Percentiles rank a stretch among this genome's conserved stretches.
These are phyloP conservation scores for Pyrocephalus nanus DNA, from an alignment of 2,797 vertebrate species.

Conservation along the genomic window DNA sequence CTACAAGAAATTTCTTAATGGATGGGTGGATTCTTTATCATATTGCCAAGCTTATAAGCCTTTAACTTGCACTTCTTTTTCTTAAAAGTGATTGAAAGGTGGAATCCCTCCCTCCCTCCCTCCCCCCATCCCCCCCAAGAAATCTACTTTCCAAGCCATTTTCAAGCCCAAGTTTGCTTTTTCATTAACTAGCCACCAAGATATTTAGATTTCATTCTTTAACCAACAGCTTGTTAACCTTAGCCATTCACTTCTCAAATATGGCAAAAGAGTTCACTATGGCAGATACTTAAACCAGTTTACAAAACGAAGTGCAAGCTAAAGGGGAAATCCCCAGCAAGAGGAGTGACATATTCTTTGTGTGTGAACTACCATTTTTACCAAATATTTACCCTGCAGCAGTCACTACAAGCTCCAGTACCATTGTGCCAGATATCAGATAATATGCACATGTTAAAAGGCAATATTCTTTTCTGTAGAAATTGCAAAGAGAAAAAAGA, in stretches of 20 bases:
- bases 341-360: neutral
- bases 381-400: neutral
- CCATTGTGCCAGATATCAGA: neutral
- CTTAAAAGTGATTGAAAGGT: fast-evolving
- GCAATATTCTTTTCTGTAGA: neutral
- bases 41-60: fast-evolving
- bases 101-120: neutral
- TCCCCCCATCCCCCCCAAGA: neutral
- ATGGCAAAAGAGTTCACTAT: neutral
- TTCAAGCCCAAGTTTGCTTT: neutral
- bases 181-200: neutral
- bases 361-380: neutral
- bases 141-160: neutral
- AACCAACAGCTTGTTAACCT: neutral
- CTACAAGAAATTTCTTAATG: neutral
- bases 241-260: no score
- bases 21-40: neutral
- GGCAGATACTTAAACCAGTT: neutral
- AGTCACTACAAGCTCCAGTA: neutral
- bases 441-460: neutral
- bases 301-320: neutral
- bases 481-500: neutral
- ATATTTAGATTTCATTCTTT: neutral
- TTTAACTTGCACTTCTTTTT: neutral
- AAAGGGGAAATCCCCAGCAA: neutral